A percentile compares a stretch with the other conserved stretches of the same genome.
Evolutionary conservation across 2,888 invertebrate species (phyloP).

Genomic region (Agriopis aurantiaria): DNA sequence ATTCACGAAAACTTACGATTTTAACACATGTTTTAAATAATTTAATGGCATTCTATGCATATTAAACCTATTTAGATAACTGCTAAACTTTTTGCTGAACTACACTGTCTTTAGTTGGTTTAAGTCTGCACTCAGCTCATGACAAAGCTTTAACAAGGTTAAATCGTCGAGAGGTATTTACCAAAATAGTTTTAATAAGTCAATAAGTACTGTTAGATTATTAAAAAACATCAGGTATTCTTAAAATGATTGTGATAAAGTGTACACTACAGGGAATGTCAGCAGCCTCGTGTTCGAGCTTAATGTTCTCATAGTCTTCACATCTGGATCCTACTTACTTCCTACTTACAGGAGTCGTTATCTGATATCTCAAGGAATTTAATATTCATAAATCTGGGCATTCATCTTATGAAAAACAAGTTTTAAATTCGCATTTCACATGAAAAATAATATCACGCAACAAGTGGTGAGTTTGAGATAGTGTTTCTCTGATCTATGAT

Average conservation of each 20-base stretch:
- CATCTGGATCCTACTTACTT: neutral
- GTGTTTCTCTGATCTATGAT: neutral
- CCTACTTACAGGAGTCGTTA: neutral
- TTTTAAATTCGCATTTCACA: neutral
- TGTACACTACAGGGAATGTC: constrained; percentile 14
- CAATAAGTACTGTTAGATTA: neutral
- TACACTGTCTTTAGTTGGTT: no score
- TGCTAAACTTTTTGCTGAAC: neutral
- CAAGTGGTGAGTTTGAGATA: neutral
- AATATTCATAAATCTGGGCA: constrained; percentile 13
- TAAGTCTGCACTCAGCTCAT: neutral
- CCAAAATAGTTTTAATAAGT: neutral
- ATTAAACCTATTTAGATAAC: neutral
- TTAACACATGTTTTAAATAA: neutral
- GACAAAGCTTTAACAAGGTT: neutral
- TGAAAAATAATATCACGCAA: no score
- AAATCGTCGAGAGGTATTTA: neutral
- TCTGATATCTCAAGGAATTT: constrained; percentile 19
- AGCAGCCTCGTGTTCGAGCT: constrained; percentile 25
- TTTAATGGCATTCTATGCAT: neutral
- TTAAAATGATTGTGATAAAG: neutral
- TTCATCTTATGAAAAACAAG: neutral
- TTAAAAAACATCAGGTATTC: constrained; percentile 2
- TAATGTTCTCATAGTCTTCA: constrained; percentile 11
- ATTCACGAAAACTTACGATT: neutral